phyloP scores from a whole-genome alignment of 1,140 invertebrate species.

The Pseudomyrmex pallidus region DNA sequence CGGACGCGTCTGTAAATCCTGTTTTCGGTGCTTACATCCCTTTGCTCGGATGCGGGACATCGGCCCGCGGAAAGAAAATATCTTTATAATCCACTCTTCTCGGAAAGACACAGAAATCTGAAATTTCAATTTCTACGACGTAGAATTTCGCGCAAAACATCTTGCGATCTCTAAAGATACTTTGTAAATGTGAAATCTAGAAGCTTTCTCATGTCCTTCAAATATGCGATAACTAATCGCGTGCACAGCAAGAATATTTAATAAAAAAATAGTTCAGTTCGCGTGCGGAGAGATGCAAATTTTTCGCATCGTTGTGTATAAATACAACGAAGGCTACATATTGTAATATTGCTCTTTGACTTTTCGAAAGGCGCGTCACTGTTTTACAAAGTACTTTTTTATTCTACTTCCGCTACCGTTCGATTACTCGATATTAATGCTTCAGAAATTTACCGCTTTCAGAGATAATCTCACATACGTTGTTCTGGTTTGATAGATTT shows the following conservation, averaged over 20 bases:
- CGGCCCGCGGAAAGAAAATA: neutral
- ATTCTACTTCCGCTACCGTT: neutral
- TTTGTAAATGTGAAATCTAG: constrained; percentile 12
- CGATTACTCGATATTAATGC: constrained; percentile 54
- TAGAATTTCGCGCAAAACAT: neutral
- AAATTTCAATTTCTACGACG: neutral
- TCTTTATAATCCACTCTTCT: neutral
- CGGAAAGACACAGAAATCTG: neutral
- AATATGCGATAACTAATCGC: neutral
- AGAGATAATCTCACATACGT: constrained; percentile 5
- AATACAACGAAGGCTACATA: neutral
- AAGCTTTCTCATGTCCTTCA: constrained; percentile 7
- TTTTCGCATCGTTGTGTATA: neutral
- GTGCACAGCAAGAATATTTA: constrained; percentile 2
- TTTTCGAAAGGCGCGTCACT: neutral
- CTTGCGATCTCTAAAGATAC: neutral
- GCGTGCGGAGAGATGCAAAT: neutral
- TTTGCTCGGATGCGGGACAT: neutral
- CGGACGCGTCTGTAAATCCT: constrained; percentile 40
- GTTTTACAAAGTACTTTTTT: constrained; percentile 36
- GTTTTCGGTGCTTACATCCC: constrained; percentile 29
- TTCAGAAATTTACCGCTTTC: constrained; percentile 35
- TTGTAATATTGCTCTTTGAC: constrained; percentile 18
- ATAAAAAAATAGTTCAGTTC: neutral
- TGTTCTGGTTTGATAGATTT: neutral